Base-by-base conservation (phyloP, 2,888 invertebrate species). In the Toxonevra muliebris region DNA sequence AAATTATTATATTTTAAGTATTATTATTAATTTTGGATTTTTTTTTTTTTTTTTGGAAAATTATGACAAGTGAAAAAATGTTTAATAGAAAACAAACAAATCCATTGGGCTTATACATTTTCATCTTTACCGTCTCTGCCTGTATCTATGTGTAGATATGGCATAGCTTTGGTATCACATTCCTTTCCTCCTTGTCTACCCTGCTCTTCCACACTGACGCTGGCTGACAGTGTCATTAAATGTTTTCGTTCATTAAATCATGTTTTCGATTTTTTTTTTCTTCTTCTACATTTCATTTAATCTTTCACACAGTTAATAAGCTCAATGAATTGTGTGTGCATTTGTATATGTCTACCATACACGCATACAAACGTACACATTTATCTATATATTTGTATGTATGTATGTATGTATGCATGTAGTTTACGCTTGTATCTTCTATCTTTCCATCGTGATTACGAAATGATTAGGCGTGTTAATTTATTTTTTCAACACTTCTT, bases 231-330 rank as follows among this genome's bases (percentile, higher is more conserved):
- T 60, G 65, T 62, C 66, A 67, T 73, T 40, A 67, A 74, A 74
- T 76, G 73, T 76, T 76, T 75, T 77, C 73, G 69, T 75, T 69
- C 71, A 68, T 73, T 77, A 77, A 76, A 77, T 77, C 76, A 76
- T 63, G 50, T 75, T 71, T 75, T 54, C 65, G 30, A 68, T 68
- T 50, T 65, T 57, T 17, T n/a, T 60, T 48, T 53, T 30, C 55
- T 57, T 41, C 61, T 43, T 71, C 67, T 68, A 71, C 69, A 67
- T 71, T 68, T 68, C 71, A 71, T 70, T 73, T 75, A 75, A 75
- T 75, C 74, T 74, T 73, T 72, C 72, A 71, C 71, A 71, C 69
- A 73, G 70, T 70, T 75, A 75, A 75, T 75, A 75, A 74, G 73
- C 71, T 73, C 72, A 74, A 70, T 69, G 69, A 72, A 69, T 71